Conservation (phyloP, 1,140 invertebrate genomes). For the Zaprionus ghesquierei region DNA sequence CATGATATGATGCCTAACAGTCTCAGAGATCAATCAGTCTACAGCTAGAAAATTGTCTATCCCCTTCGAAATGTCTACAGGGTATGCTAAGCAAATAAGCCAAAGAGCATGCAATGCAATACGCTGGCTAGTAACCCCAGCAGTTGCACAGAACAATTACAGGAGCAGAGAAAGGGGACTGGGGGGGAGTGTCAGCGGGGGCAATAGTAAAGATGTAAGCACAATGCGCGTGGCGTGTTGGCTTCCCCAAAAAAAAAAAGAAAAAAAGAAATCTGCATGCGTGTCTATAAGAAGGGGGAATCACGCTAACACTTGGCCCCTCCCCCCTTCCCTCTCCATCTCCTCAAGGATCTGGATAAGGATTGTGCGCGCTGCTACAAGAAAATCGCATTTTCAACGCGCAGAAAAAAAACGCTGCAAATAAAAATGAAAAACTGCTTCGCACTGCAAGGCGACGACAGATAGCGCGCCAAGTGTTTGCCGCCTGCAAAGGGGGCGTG, state of each 20-base stretch:
- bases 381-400: constrained; percentile 72
- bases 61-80: background rate
- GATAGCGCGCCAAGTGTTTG: constrained; percentile 44
- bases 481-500: background rate
- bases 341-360: background rate
- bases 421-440: constrained; percentile 27
- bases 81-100: constrained; percentile 9
- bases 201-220: constrained; percentile 59
- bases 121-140: background rate
- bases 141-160: constrained; percentile 28
- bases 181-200: background rate
- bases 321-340: background rate
- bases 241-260: too few relatives aligned
- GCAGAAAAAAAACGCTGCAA: background rate
- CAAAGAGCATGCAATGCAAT: constrained; percentile 17
- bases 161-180: background rate
- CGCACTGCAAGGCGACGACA: constrained; percentile 49
- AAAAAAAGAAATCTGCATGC: constrained; percentile 48
- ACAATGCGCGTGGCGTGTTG: constrained; percentile 47
- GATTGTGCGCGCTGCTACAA: constrained; percentile 46
- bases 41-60: background rate
- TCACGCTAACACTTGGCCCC: background rate
- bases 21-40: background rate
- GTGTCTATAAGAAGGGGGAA: constrained; percentile 24
- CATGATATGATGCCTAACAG: too few relatives aligned